A percentile compares a stretch with the other conserved stretches of the same genome.
Evolutionary conservation across 1,140 invertebrate genomes (phyloP).

Genomic region (Chironomus tepperi): DNA sequence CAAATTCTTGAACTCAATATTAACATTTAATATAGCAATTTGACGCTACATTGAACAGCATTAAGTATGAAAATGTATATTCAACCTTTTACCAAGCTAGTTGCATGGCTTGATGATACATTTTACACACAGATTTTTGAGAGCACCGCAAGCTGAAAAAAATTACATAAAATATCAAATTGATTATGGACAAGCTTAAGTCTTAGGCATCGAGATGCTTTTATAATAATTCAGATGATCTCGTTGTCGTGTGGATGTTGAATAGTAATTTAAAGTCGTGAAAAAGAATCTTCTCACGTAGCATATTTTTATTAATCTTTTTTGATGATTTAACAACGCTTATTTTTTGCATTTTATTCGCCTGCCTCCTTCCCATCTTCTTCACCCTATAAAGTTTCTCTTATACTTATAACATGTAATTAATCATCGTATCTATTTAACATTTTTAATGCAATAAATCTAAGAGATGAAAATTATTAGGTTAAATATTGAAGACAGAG

Average conservation of each 20-base stretch:
- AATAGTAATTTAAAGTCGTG: not conserved
- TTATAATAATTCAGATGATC: no score
- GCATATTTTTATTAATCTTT: not conserved
- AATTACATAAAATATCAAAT: not conserved
- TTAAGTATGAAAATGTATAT: not conserved
- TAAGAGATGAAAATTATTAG: not conserved
- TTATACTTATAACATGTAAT: not conserved
- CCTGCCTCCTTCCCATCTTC: no score
- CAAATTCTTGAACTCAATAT: constrained; percentile 8
- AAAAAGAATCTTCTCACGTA: not conserved
- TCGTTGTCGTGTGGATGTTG: not conserved
- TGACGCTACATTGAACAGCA: not conserved
- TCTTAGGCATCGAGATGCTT: no score
- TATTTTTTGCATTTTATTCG: no score
- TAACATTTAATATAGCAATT: not conserved
- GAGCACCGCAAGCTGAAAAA: not conserved
- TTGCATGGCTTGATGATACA: no score
- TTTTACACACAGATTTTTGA: no score
- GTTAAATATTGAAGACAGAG: not conserved
- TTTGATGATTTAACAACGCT: no score
- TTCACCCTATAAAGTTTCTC: no score
- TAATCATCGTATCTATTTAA: not conserved
- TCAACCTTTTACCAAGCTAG: not conserved
- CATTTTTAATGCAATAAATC: not conserved
- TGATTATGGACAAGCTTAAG: not conserved